Base-by-base conservation (phyloP, 2,888 invertebrate species). In the Xestia ashworthii region DNA sequence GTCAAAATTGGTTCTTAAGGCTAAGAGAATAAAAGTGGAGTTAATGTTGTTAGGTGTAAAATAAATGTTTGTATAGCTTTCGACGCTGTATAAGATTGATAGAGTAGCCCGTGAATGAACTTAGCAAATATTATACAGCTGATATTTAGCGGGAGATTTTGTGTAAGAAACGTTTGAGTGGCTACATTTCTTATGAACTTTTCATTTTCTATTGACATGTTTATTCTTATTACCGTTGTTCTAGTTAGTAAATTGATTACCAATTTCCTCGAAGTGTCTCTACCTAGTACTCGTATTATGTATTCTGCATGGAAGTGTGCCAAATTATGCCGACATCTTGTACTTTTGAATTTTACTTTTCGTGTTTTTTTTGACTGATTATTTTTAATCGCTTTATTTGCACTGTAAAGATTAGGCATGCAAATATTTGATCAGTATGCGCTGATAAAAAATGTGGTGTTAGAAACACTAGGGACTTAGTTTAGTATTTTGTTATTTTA, bases 81-180 rank as follows among this genome's bases (percentile, higher is more conserved):
- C 89, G 81, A 88, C 89, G 84, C 84, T 89, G 81, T 87, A 86
- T 79, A 91, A 92, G 92, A 93, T 93, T 92, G 93, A 93, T 93
- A 90, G 89, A 90, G 89, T 89, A 86, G 87, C 84, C 80, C 87
- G 91, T 89, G 91, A 92, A 93, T 92, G 89, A 92, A 92, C 91
- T 92, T 85, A 77, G 91, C 88, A 92, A 93, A 92, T 92, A 92
- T 92, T 89, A 90, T 83, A 79, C 67, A 64, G 74, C 67, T 85
- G 83, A 80, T 85, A 82, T 87, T 83, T 82, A 78, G 76, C 78
- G 76, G 44, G 62, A 82, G 60, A 84, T 83, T 82, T 81, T 55
- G 48, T 55, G 48, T 74, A 76, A 66, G 32, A 84, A 84, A 62
- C 75, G 71, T 74, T 85, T 60, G 46, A n/a, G 50, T 75, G 41